phyloP scores from a whole-genome alignment of 2,888 invertebrate genomes.

The Rhagophthalmus giganteus region DNA sequence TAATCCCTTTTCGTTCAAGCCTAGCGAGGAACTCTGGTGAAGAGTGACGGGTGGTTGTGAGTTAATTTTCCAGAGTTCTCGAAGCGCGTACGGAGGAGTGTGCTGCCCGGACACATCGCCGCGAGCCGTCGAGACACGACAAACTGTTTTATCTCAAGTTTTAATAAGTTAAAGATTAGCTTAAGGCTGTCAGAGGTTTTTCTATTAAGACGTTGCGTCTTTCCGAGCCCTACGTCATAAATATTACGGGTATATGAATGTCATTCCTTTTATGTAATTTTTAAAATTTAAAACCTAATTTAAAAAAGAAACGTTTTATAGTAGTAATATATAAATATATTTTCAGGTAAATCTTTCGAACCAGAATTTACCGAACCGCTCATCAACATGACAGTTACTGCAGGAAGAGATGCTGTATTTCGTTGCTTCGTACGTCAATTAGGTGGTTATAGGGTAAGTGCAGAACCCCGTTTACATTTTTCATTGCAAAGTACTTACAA shows the following conservation, averaged over 20 bases:
- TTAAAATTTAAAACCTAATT: no score
- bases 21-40: slow-evolving; percentile 24
- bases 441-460: slow-evolving; percentile 83
- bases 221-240: slow-evolving; percentile 35
- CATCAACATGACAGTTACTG: slow-evolving; percentile 79
- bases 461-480: slow-evolving; percentile 10
- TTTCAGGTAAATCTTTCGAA: slow-evolving; percentile 74
- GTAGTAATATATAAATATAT: no score
- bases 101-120: slow-evolving; percentile 45
- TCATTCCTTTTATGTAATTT: no score
- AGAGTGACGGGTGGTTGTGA: slow-evolving; percentile 50
- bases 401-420: slow-evolving; percentile 85
- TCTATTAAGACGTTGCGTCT: slow-evolving; percentile 49
- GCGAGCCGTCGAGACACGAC: slow-evolving; percentile 48
- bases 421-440: slow-evolving; percentile 84
- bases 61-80: slow-evolving; percentile 53
- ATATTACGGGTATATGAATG: no score
- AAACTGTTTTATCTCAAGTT: slow-evolving; percentile 55
- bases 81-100: slow-evolving; percentile 46
- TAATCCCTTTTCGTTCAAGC: slow-evolving; percentile 45
- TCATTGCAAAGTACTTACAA: slow-evolving; percentile 4
- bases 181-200: slow-evolving; percentile 49
- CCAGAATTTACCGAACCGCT: slow-evolving; percentile 85
- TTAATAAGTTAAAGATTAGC: slow-evolving; percentile 56
- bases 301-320: no score